Percentiles rank a stretch among this genome's conserved stretches.
Conservation (phyloP, 92 coral and sea anemone genomes). For the Zoanthus sociatus region DNA sequence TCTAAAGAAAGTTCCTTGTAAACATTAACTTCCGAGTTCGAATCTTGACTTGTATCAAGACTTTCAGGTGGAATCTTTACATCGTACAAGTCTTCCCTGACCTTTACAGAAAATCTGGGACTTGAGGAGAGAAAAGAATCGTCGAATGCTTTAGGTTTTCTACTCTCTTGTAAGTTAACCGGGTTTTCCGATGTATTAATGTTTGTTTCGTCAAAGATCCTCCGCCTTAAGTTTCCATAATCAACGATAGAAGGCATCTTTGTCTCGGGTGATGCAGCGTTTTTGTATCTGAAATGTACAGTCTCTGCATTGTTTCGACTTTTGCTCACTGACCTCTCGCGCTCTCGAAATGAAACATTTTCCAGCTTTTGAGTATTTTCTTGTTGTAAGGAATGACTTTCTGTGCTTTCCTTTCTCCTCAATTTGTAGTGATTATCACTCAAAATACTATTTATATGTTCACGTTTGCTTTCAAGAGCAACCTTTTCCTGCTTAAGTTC, state of each 20-base stretch:
- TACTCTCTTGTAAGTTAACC: neutral
- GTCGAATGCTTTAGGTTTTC: neutral
- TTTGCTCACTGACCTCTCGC: constrained; percentile 20
- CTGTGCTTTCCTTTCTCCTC: neutral
- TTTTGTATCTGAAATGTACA: constrained; percentile 1
- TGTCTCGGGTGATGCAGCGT: neutral
- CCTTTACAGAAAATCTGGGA: neutral
- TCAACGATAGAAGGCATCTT: constrained; percentile 24
- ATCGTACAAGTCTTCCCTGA: constrained; percentile 18
- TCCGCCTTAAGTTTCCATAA: constrained; percentile 33
- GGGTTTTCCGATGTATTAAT: neutral
- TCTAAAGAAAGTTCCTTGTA: constrained; percentile 73
- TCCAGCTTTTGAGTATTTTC: constrained; percentile 12
- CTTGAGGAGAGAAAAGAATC: neutral
- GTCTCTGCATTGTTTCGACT: neutral
- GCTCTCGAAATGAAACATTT: neutral
- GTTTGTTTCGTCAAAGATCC: neutral
- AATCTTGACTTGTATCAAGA: constrained; percentile 68
- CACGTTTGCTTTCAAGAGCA: constrained; percentile 61
- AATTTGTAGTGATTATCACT: neutral
- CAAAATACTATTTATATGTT: constrained; percentile 52
- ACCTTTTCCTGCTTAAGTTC: constrained; percentile 70
- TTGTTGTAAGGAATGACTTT: neutral
- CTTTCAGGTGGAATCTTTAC: constrained; percentile 58
- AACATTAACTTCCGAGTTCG: constrained; percentile 73